Evolutionary conservation across 2,888 invertebrate genomes (phyloP).

Genomic region (Nemotelus pantherinus): DNA sequence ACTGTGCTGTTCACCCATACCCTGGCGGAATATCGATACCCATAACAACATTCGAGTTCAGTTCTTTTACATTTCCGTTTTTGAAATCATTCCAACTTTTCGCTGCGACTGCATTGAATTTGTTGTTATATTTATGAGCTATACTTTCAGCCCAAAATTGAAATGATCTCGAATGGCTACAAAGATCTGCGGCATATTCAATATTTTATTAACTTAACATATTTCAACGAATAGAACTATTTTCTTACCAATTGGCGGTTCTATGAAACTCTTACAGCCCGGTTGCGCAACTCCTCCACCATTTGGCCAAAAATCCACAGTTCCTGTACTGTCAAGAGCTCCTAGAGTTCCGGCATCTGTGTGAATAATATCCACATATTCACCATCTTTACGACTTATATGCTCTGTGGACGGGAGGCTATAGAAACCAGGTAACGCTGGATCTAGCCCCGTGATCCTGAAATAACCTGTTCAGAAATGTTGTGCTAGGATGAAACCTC

Average conservation of each 20-base stretch:
- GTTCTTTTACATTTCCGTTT: constrained; percentile 55
- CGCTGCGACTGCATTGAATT: constrained; percentile 69
- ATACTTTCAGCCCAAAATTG: constrained; percentile 71
- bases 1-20: constrained; percentile 51
- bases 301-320: constrained; percentile 73
- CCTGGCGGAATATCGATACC: constrained; percentile 60
- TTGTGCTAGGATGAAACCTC: too few species aligned
- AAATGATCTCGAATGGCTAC: constrained; percentile 73
- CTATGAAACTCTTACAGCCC: constrained; percentile 63
- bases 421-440: constrained; percentile 51
- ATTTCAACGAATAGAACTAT: not conserved
- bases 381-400: constrained; percentile 62
- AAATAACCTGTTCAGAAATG: not conserved
- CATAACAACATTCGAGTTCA: constrained; percentile 56
- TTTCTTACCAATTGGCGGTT: not conserved
- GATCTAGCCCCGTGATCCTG: constrained; percentile 51
- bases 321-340: constrained; percentile 69
- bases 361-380: constrained; percentile 71
- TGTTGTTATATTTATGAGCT: constrained; percentile 56
- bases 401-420: constrained; percentile 12
- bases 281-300: constrained; percentile 70
- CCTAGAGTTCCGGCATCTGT: constrained; percentile 71
- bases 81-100: constrained; percentile 70
- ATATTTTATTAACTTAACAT: not conserved
- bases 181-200: constrained; percentile 64